Evolutionary conservation across 2,113 vertebrate genomes (phyloP), one percentile per base, ranked within the genome.

Genomic region (Puntigrus tetrazona): DNA sequence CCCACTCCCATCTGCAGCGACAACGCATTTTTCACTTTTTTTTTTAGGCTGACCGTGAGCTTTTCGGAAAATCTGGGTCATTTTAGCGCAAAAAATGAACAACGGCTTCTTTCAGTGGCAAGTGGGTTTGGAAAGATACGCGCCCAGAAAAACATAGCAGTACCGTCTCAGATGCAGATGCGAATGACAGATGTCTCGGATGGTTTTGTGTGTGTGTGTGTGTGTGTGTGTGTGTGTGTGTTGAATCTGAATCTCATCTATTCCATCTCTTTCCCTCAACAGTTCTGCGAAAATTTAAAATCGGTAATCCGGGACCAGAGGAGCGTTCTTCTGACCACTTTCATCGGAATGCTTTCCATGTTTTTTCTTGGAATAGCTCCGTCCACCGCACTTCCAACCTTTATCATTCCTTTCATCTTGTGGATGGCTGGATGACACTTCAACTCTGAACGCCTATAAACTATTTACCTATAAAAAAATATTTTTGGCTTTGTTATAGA

Each of bases 201-300:
- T n/a, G n/a, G n/a, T n/a, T n/a, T n/a, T 61, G 55, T 9, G 20
- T 43, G 59, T 47, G 36, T 38, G 13, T 8, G 14, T 11, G 34
- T 67, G 16, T 69, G n/a, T 61, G 55, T 9, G 20, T 43, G 59
- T 47, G 36, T 38, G 13, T 8, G 14, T 11, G 34, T 67, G 16
- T 69, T 69, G 34, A 34, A 36, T 4, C 20, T 6, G 45, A 70
- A 52, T 52, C 80, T 82, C 45, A 82, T 31, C 29, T 25, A 6
- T 70, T 20, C 20, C 22, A 45, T 52, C 27, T 79, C 20, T 67
- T 50, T 81, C 25, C 5, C 67, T 87, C 38, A 75, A 8, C 93
- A 99, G 97, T 98, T 99, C 92, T 96, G 96, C 81, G 95, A 96
- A 88, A 92, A 87, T n/a, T 88, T 99, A 94, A 98, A 98, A 95